phyloP scores from a whole-genome alignment of 2,888 invertebrate species.

The Leptodirus hochenwartii region DNA sequence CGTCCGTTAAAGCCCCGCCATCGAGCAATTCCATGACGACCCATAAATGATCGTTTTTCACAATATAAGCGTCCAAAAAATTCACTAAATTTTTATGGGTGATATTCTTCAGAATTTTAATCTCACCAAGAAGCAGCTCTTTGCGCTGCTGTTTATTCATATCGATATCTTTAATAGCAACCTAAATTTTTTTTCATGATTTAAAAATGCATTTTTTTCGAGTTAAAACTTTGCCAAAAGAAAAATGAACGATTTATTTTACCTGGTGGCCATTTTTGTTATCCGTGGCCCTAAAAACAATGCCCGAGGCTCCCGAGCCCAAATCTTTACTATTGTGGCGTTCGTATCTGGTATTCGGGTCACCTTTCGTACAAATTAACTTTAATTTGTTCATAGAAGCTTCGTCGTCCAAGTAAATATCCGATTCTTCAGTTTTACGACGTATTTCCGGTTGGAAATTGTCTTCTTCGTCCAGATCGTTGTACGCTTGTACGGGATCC shows the following conservation, averaged over 20 bases:
- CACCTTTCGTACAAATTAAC: slow-evolving; percentile 62
- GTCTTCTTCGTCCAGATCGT: slow-evolving; percentile 28
- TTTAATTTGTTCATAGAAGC: slow-evolving; percentile 53
- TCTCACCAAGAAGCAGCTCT: slow-evolving; percentile 89
- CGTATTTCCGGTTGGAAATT: slow-evolving; percentile 38
- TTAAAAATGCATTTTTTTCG: too few species aligned
- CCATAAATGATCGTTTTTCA: slow-evolving; percentile 76
- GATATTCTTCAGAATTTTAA: slow-evolving; percentile 77
- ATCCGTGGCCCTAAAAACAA: slow-evolving; percentile 79
- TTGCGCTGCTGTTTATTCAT: slow-evolving; percentile 88
- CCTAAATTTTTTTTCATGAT: too few species aligned
- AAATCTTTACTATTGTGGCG: slow-evolving; percentile 54
- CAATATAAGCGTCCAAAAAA: slow-evolving; percentile 83
- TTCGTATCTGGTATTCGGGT: slow-evolving; percentile 66
- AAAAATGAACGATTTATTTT: too few species aligned
- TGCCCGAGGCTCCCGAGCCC: slow-evolving; percentile 84
- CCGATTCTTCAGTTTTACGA: slow-evolving; percentile 20
- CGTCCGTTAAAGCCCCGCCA: slow-evolving; percentile 91
- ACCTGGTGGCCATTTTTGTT: slow-evolving; percentile 45
- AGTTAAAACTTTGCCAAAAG: too few species aligned
- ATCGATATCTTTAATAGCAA: slow-evolving; percentile 94
- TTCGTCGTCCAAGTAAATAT: slow-evolving; percentile 47
- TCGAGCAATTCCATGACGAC: slow-evolving; percentile 92
- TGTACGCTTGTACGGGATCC: slow-evolving; percentile 24
- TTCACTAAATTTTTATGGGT: slow-evolving; percentile 91